A percentile compares a stretch with the other conserved stretches of the same genome.
These are phyloP conservation scores for Limenitis camilla DNA, from an alignment of 2,888 invertebrate species.

Conservation along the genomic window DNA sequence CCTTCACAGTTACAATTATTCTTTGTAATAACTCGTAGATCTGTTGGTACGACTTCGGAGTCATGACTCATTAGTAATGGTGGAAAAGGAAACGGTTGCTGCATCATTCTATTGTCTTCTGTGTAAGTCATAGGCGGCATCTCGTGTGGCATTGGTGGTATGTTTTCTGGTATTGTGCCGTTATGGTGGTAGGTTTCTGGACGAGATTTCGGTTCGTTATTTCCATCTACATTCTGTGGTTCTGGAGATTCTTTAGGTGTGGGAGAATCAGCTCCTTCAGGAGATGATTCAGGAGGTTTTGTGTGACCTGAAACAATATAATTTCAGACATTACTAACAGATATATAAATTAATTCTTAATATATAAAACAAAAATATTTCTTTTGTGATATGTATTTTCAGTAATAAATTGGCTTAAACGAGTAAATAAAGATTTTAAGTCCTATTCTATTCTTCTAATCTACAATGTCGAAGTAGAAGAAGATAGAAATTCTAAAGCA, in stretches of 20 bases:
- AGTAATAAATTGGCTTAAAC: no score
- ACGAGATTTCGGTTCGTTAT: slow-evolving; percentile 48
- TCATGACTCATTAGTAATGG: slow-evolving; percentile 51
- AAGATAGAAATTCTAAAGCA: no score
- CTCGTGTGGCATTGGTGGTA: slow-evolving; percentile 43
- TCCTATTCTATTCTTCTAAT: no score
- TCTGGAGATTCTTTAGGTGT: slow-evolving; percentile 60
- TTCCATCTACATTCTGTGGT: slow-evolving; percentile 44
- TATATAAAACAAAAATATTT: no score
- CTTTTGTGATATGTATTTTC: no score
- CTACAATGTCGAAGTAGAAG: no score
- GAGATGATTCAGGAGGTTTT: slow-evolving; percentile 63
- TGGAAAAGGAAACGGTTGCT: slow-evolving; percentile 53
- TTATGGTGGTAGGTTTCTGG: slow-evolving; percentile 55
- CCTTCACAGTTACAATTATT: slow-evolving; percentile 49
- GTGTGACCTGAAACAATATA: slow-evolving; percentile 46
- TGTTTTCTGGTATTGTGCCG: slow-evolving; percentile 38
- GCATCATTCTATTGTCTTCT: slow-evolving; percentile 55
- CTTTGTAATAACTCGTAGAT: slow-evolving; percentile 56
- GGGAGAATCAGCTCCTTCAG: slow-evolving; percentile 59
- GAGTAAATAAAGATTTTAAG: no score
- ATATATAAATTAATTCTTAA: background rate
- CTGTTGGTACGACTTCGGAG: slow-evolving; percentile 58
- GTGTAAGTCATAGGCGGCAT: slow-evolving; percentile 46
- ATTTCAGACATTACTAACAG: background rate